phyloP scores from a whole-genome alignment of 2,113 vertebrate species.

The Lynx canadensis region DNA sequence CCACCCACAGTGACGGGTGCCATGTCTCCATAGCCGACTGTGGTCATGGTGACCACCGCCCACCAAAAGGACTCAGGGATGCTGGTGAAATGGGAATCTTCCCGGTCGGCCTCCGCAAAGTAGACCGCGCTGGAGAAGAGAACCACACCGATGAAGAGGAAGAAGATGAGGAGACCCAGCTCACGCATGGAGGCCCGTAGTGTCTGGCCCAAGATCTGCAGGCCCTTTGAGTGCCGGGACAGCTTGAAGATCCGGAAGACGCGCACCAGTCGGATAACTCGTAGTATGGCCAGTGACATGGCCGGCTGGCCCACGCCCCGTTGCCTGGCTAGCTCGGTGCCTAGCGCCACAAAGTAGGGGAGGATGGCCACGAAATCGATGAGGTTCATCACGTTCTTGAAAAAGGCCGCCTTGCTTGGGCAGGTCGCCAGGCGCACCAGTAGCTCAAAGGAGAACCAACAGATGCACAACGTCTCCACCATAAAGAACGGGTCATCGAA shows the following conservation, averaged over 20 bases:
- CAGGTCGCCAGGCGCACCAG: conserved; percentile 88
- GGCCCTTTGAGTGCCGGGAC: conserved; percentile 94
- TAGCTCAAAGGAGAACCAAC: conserved; percentile 95
- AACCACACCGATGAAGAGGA: conserved; percentile 96
- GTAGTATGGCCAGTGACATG: conserved; percentile 92
- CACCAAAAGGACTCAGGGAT: conserved; percentile 97
- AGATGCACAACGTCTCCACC: conserved; percentile 94
- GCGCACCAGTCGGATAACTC: conserved; percentile 92
- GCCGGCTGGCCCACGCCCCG: conserved; percentile 88
- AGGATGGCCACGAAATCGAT: conserved; percentile 96
- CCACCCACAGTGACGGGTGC: conserved; percentile 92
- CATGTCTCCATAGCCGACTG: conserved; percentile 96
- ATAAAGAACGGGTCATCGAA: conserved; percentile 94
- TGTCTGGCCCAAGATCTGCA: conserved; percentile 95
- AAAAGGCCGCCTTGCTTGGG: conserved; percentile 92
- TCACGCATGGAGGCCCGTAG: conserved; percentile 95
- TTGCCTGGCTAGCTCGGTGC: conserved; percentile 91
- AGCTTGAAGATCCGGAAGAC: conserved; percentile 96
- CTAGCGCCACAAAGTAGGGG: conserved; percentile 93
- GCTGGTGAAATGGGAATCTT: conserved; percentile 90
- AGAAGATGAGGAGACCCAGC: conserved; percentile 95
- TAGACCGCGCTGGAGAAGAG: conserved; percentile 95
- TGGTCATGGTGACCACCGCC: conserved; percentile 97
- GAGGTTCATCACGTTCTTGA: conserved; percentile 96
- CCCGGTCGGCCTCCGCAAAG: conserved; percentile 93